Base-by-base conservation (phyloP, 2,113 vertebrate genomes). In the Cairina moschata region DNA sequence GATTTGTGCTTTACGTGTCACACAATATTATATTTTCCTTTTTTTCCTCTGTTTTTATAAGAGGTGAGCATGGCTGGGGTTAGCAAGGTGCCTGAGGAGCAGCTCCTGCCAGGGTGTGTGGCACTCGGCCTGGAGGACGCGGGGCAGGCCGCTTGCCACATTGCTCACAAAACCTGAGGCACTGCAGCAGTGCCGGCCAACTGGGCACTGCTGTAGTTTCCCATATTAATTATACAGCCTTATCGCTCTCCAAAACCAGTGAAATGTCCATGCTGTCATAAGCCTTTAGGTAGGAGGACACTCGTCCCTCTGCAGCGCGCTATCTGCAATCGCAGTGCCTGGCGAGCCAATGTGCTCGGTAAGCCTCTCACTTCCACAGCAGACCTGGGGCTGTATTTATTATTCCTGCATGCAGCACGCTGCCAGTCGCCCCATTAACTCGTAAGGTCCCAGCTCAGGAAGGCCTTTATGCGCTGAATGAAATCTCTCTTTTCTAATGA, bases 221-320 rank as follows among this genome's bases (percentile, higher is more conserved):
- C 74, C 72, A 78, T 88, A 18, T 86, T 92, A 95, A 91, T 89
- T 92, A 60, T 34, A 17, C 31, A 44, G 77, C 66, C 69, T 94
- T 84, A 81, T 71, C 63, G 73, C 74, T 91, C 83, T 73, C 58
- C 66, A 85, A 71, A 81, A 86, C 91, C 89, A 91, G 83, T 69
- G 81, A 95, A 92, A 87, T 8, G 54, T 76, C 91, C 84, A 48
- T 0, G 0, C 81, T 92, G 78, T 75, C 81, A 91, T 44, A 83
- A 73, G 44, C 22, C 84, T 91, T 93, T 66, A 68, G 17, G 25
- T 62, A 48, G 0, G 8, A 94, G 93, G 91, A 72, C 34, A 6
- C 52, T 84, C 25, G 38, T 74, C 59, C 40, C 73, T 79, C 62
- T 83, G 85, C 90, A 81, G 91, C 46, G 11, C 83, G 82, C 58